Conservation (phyloP, 2,113 vertebrate species). For the Jacana jacana region DNA sequence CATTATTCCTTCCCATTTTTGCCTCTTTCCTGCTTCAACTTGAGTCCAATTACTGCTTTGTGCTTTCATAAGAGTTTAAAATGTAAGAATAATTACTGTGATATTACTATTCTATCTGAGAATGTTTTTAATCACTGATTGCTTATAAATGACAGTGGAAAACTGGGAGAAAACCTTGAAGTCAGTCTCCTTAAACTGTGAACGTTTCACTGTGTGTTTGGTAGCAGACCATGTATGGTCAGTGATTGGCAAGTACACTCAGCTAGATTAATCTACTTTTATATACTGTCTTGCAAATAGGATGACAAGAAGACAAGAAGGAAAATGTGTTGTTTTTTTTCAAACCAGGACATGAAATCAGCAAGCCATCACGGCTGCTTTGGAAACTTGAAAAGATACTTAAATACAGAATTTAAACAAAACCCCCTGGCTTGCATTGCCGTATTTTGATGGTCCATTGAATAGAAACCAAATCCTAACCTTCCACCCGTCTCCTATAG, state of each 20-base stretch:
- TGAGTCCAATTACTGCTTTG: not conserved
- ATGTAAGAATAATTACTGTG: not conserved
- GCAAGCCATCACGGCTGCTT: not conserved
- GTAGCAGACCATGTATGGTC: not conserved
- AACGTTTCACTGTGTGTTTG: not conserved
- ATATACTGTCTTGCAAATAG: not conserved
- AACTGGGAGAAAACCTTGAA: not conserved
- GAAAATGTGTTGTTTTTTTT: not conserved
- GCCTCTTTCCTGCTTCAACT: not conserved
- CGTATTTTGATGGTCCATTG: not conserved
- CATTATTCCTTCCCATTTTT: not conserved
- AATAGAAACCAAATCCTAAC: not conserved
- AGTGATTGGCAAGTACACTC: not conserved
- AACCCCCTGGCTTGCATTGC: not conserved
- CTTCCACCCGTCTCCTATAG: not conserved
- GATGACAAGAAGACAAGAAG: not conserved
- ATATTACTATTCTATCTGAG: not conserved
- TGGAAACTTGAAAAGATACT: not conserved
- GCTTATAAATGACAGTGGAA: not conserved
- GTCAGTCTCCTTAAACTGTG: not conserved
- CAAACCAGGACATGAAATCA: not conserved
- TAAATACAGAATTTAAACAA: not conserved
- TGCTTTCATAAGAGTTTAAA: not conserved
- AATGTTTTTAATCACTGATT: not conserved
- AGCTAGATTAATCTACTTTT: not conserved